Base-by-base conservation (phyloP, 2,113 vertebrate genomes). In the Rhynchopsitta pachyrhyncha region DNA sequence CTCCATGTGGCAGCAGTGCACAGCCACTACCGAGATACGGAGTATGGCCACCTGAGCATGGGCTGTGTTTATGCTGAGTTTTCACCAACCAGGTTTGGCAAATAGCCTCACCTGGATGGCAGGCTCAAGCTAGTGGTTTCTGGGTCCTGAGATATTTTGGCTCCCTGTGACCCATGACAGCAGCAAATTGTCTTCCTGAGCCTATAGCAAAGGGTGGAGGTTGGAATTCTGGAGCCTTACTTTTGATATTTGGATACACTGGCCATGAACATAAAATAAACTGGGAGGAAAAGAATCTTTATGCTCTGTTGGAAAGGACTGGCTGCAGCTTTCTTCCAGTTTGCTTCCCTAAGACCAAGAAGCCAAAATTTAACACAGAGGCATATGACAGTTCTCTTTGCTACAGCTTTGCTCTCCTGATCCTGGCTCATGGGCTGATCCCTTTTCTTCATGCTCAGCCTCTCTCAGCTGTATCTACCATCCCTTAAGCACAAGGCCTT, bases 271-370 rank as follows among this genome's bases (percentile, higher is more conserved):
- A 60, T 70, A 29, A 81, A 47, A 78, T 47, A 44, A 83, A 84
- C 11, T 37, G 42, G 19, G 66, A 86, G 37, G 41, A 89, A 91
- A 42, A 2, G 81, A 77, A 69, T 57, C 17, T 86, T 74, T 28
- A 66, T 46, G 42, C 46, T 91, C 53, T 74, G 9, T 55, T 86
- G 42, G 63, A 46, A 81, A 80, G 44, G 79, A 8, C 22, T 20
- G 35, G 18, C 59, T 96, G 77, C 55, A 24, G 73, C 83, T 84
- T 95, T 97, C 74, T 82, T 57, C 59, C 13, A 73, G 23, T 39
- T 74, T 90, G 18, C 67, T 82, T 95, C 52, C 35, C 11, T 57
- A 39, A 69, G 13, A 28, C 52, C 29, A 86, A 90, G 70, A 39
- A 95, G 39, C 9, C 62, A 89, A 59, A 47, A 35, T 39, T 89